Evolutionary conservation across 1,140 invertebrate species (phyloP).

Genomic region (Ips nitidus): DNA sequence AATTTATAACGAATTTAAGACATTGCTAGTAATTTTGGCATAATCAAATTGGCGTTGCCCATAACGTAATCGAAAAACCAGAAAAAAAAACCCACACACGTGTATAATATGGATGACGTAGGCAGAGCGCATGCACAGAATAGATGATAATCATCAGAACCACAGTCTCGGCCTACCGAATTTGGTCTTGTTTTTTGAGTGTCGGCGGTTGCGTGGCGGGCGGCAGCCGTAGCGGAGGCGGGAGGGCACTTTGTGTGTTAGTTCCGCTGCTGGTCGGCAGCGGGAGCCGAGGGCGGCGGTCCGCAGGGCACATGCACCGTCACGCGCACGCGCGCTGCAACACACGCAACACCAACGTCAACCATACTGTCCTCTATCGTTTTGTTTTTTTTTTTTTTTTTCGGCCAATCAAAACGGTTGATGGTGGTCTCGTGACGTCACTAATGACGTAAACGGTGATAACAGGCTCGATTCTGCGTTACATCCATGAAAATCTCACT

Average conservation of each 20-base stretch:
- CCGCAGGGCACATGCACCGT: constrained; percentile 56
- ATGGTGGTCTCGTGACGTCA: neutral
- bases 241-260: constrained; percentile 45
- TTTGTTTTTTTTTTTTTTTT: too few relatives aligned
- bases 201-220: constrained; percentile 42
- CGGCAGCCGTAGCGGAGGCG: constrained; percentile 45
- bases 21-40: too few relatives aligned
- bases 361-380: constrained; percentile 3
- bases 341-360: constrained; percentile 52
- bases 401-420: too few relatives aligned
- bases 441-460: neutral
- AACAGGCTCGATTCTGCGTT: neutral
- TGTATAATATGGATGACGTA: neutral
- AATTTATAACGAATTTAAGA: too few relatives aligned
- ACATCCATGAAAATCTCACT: too few relatives aligned
- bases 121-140: constrained; percentile 25
- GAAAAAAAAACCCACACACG: too few relatives aligned
- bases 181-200: constrained; percentile 33
- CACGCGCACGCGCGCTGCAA: constrained; percentile 58
- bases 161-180: constrained; percentile 48
- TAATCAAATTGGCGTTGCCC: too few relatives aligned
- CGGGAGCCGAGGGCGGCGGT: constrained; percentile 35
- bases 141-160: neutral
- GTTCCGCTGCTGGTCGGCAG: constrained; percentile 46
- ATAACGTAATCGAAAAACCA: too few relatives aligned